Percentiles rank a stretch among this genome's conserved stretches.
Evolutionary conservation across 2,888 invertebrate genomes (phyloP).

Genomic region (Mystacides longicornis): DNA sequence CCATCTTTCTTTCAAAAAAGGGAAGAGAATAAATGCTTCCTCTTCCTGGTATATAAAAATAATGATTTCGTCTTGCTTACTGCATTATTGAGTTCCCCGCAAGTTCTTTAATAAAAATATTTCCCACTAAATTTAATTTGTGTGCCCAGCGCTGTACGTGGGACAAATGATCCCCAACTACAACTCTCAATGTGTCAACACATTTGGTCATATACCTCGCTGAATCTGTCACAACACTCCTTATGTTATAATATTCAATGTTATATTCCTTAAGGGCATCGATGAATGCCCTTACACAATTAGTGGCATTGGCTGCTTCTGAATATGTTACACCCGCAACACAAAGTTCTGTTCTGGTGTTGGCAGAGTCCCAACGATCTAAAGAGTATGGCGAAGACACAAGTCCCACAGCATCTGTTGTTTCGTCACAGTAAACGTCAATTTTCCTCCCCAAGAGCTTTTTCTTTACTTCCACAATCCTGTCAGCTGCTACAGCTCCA

Average conservation of each 20-base stretch:
- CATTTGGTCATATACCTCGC: slow-evolving; percentile 5
- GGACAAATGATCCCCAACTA: neutral
- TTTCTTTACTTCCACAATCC: neutral
- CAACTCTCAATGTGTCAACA: neutral
- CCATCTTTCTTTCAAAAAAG: neutral
- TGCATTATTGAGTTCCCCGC: neutral
- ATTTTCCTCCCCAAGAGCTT: neutral
- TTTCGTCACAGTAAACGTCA: neutral
- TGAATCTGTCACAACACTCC: slow-evolving; percentile 4
- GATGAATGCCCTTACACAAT: neutral
- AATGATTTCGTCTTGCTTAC: neutral
- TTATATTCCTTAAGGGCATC: slow-evolving; percentile 5
- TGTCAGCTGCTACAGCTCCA: slow-evolving; percentile 1
- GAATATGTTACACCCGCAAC: neutral
- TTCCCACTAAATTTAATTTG: neutral
- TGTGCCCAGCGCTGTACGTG: neutral
- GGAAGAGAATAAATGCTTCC: neutral
- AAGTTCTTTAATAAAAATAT: too few species aligned
- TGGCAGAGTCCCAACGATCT: neutral
- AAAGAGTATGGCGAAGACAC: neutral
- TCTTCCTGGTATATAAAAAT: neutral
- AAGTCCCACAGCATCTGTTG: neutral
- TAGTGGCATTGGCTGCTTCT: neutral
- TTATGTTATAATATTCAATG: neutral
- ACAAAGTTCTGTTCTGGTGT: neutral